phyloP scores from a whole-genome alignment of 2,888 invertebrate species.

The Nesidiocoris tenuis region DNA sequence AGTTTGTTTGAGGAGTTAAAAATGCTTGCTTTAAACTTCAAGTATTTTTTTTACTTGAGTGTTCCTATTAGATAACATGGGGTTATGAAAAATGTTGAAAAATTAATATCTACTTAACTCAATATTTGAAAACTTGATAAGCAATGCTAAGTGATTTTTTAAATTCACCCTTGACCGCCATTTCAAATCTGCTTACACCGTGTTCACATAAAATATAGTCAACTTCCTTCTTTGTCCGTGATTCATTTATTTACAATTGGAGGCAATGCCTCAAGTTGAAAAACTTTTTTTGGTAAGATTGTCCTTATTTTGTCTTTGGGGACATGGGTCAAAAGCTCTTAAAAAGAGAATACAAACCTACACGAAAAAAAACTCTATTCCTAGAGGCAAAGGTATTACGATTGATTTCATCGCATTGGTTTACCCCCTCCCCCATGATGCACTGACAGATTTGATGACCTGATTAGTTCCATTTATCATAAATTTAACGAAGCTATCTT shows the following conservation, averaged over 20 bases:
- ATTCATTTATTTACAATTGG: constrained; percentile 18
- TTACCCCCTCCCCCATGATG: no score
- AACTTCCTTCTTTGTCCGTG: constrained; percentile 3
- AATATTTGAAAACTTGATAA: constrained; percentile 11
- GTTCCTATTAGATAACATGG: constrained; percentile 33
- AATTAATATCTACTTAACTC: constrained; percentile 21
- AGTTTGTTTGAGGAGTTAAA: not conserved
- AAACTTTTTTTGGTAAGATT: constrained; percentile 18
- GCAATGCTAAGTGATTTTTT: constrained; percentile 19
- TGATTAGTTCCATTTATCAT: no score
- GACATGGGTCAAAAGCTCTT: no score
- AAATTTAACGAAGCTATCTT: no score
- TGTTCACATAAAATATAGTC: constrained; percentile 7
- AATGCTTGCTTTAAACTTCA: not conserved
- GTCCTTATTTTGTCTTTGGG: constrained; percentile 23
- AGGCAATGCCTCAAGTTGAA: constrained; percentile 2
- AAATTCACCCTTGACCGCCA: no score
- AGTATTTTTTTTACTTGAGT: constrained; percentile 6
- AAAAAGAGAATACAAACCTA: no score
- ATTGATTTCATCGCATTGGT: no score
- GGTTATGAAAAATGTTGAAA: constrained; percentile 42
- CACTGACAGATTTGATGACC: no score
- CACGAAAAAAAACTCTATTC: no score
- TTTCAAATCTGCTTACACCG: constrained; percentile 9
- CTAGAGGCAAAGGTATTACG: no score